These are phyloP conservation scores for Coregonus suidteri DNA, from an alignment of 2,797 vertebrate species.

Conservation along the genomic window DNA sequence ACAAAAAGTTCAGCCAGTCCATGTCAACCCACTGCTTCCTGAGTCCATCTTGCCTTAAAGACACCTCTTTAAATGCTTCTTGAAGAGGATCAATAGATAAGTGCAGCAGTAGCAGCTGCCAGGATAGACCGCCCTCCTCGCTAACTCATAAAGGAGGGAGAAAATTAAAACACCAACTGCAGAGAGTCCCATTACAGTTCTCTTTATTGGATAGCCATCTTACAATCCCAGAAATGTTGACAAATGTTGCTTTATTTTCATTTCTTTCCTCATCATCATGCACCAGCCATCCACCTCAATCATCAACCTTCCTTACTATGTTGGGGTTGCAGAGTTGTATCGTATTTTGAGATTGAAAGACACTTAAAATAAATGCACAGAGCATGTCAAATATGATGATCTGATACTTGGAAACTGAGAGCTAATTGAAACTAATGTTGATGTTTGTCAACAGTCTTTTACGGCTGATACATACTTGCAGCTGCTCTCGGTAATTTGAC, in stretches of 20 bases:
- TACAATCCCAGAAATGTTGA: not conserved
- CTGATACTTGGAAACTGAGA: slow-evolving; percentile 6
- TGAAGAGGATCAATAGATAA: slow-evolving; percentile 39
- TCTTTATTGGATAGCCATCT: slow-evolving; percentile 7
- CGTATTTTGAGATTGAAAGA: not conserved
- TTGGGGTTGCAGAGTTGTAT: not conserved
- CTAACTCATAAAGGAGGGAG: slow-evolving; percentile 22
- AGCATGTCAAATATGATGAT: not conserved
- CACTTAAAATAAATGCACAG: not conserved
- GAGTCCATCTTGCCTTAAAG: slow-evolving; percentile 11
- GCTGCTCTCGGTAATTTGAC: not conserved
- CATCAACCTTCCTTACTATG: not conserved
- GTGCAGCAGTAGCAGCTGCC: slow-evolving; percentile 42
- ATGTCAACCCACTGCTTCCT: slow-evolving; percentile 11
- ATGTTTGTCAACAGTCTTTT: slow-evolving; percentile 5
- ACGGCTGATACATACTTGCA: not conserved
- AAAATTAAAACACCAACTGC: slow-evolving; percentile 38
- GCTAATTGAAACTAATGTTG: slow-evolving; percentile 10
- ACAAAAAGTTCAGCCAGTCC: slow-evolving; percentile 29
- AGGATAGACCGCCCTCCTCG: slow-evolving; percentile 33
- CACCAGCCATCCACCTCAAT: not conserved
- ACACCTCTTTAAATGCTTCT: slow-evolving; percentile 44
- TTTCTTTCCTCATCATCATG: not conserved
- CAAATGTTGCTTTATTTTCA: not conserved
- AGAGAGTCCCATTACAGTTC: slow-evolving; percentile 22